Percentiles rank a stretch among this genome's conserved stretches.
These are phyloP conservation scores for Deroplatys truncata DNA, from an alignment of 2,888 invertebrate species.

Conservation along the genomic window DNA sequence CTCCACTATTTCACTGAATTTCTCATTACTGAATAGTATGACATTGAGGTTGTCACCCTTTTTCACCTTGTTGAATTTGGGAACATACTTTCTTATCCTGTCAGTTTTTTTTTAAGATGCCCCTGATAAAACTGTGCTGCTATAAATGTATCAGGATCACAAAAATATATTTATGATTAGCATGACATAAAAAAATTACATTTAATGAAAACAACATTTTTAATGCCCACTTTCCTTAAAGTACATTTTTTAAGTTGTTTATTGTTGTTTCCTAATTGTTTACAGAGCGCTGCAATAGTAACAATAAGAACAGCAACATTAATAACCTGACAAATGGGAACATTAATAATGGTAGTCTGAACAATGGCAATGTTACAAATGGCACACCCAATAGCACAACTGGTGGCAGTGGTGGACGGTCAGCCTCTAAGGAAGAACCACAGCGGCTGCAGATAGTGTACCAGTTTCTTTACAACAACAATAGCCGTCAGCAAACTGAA, in stretches of 20 bases:
- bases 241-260: neutral
- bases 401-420: neutral
- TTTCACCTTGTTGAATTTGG: too few species aligned
- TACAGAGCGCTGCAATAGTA: slow-evolving; percentile 36
- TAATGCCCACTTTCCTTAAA: too few species aligned
- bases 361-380: neutral
- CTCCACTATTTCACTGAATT: too few species aligned
- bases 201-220: too few species aligned
- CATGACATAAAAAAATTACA: too few species aligned
- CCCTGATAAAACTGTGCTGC: too few species aligned
- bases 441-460: slow-evolving; percentile 76
- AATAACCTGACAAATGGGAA: slow-evolving; percentile 34
- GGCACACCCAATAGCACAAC: neutral
- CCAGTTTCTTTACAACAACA: slow-evolving; percentile 94
- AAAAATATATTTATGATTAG: too few species aligned
- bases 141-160: too few species aligned
- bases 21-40: too few species aligned
- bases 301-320: slow-evolving; percentile 35
- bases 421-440: neutral
- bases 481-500: slow-evolving; percentile 91
- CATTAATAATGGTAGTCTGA: neutral
- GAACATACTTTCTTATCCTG: too few species aligned
- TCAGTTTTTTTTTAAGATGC: too few species aligned
- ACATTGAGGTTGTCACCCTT: too few species aligned
- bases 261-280: neutral